Evolutionary conservation across 2,797 vertebrate genomes (phyloP), one percentile per base, ranked within the genome.

Genomic region (Ateles fusciceps): DNA sequence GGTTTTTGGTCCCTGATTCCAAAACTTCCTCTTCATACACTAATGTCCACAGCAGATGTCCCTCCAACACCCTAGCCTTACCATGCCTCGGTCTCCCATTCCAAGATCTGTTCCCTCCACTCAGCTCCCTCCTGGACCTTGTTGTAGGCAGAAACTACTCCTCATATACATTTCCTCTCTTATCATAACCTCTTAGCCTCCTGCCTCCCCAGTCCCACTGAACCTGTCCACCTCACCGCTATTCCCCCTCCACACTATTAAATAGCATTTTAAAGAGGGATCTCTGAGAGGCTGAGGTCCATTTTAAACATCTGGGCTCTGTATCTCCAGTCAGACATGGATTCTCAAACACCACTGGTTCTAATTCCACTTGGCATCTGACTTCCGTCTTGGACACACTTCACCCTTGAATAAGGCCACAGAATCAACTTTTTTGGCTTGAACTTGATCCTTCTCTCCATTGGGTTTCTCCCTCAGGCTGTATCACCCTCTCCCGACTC

Each of bases 81-180:
- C 26, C 9, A 10, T 39, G 50, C 44, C 59, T 79, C 1, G 2
- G 74, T 28, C 44, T 52, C 75, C 28, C 19, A 46, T 64, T 55
- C 48, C 15, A 7, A 55, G 30, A 0, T 33, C 19, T 1, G 2
- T 36, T 72, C 50, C 10, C 61, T 44, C 1, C 3, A 22, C 30
- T 55, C 79, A 61, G 30, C n/a, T 79, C 59, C 39, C 21, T 28
- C 36, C 14, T 22, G n/a, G 39, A 22, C 19, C 22, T 44, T 24
- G 22, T 57, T 39, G 42, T 94, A 50, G n/a, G 74, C 2, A 2
- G 61, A 36, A 61, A 46, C 30, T 52, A 30, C 48, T 22, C 21
- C 46, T 92, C 24, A 21, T 44, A 19, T 87, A 19, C 19, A 36
- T 68, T 33, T 46, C 79, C 42, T 72, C 39, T 61, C 22, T 95